phyloP scores from a whole-genome alignment of 2,797 vertebrate species.

The Melanotaenia trifasciata region DNA sequence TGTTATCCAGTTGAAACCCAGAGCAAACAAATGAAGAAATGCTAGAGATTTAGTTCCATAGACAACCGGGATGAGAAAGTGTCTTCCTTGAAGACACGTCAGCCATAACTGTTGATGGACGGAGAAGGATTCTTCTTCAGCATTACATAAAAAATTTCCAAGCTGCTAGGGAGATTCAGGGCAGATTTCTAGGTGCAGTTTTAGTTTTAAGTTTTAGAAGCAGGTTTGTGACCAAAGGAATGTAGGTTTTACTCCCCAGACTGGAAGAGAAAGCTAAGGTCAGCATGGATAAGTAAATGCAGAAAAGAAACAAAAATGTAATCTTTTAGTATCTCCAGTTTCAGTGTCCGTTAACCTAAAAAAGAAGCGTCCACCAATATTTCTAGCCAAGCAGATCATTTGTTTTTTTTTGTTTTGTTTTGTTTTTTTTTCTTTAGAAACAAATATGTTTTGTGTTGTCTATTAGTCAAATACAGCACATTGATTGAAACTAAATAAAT shows the following conservation, averaged over 20 bases:
- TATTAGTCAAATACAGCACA: background rate
- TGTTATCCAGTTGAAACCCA: slow-evolving; percentile 8
- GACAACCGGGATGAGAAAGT: slow-evolving; percentile 29
- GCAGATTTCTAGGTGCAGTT: slow-evolving; percentile 49
- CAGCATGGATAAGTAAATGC: slow-evolving; percentile 8
- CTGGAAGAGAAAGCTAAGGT: slow-evolving; percentile 20
- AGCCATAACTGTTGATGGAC: slow-evolving; percentile 43
- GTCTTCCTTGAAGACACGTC: slow-evolving; percentile 45
- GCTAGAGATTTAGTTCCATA: slow-evolving; percentile 21
- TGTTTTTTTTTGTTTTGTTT: background rate
- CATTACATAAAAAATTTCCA: slow-evolving; percentile 40
- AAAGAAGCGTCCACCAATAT: background rate
- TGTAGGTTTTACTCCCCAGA: background rate
- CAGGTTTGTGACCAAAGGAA: slow-evolving; percentile 32
- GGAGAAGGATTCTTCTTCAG: slow-evolving; percentile 38
- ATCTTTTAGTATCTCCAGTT: background rate
- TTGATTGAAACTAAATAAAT: background rate
- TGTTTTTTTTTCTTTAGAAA: background rate
- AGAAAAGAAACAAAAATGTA: background rate
- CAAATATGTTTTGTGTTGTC: background rate
- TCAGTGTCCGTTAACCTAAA: background rate
- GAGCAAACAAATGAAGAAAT: background rate
- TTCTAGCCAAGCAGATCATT: background rate
- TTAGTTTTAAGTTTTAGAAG: slow-evolving; percentile 40
- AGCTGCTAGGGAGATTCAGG: slow-evolving; percentile 43